phyloP scores from a whole-genome alignment of 2,113 vertebrate genomes.

The Myrmophylax atrothorax region DNA sequence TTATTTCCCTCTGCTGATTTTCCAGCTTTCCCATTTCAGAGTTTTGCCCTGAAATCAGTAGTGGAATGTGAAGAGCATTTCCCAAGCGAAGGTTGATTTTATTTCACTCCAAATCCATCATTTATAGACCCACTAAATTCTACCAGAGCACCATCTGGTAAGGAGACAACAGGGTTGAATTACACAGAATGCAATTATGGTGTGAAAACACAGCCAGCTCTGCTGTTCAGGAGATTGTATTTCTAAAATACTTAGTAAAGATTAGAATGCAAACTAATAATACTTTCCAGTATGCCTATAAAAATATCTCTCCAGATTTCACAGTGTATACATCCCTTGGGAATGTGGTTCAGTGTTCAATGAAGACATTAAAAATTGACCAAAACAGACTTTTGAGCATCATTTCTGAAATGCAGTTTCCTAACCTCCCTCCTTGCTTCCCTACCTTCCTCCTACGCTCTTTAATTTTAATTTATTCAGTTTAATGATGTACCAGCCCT shows the following conservation, averaged over 20 bases:
- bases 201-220: constrained; percentile 31
- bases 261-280: constrained; percentile 35
- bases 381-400: background rate
- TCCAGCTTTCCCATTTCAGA: background rate
- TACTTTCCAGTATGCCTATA: background rate
- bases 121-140: constrained; percentile 15
- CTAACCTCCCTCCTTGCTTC: background rate
- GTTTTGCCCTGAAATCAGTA: constrained; percentile 17
- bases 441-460: fast-evolving
- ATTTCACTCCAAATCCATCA: constrained; percentile 33
- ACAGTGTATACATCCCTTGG: background rate
- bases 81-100: constrained; percentile 33
- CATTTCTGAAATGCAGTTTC: background rate
- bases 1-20: constrained; percentile 37
- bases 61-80: background rate
- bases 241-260: constrained; percentile 48
- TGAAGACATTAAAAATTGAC: background rate
- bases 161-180: constrained; percentile 35
- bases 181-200: constrained; percentile 41
- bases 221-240: constrained; percentile 33
- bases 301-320: constrained; percentile 5
- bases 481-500: background rate
- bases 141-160: constrained; percentile 44
- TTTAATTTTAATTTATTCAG: background rate
- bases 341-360: background rate